phyloP scores from a whole-genome alignment of 2,888 invertebrate species.

The Rhagium mordax region DNA sequence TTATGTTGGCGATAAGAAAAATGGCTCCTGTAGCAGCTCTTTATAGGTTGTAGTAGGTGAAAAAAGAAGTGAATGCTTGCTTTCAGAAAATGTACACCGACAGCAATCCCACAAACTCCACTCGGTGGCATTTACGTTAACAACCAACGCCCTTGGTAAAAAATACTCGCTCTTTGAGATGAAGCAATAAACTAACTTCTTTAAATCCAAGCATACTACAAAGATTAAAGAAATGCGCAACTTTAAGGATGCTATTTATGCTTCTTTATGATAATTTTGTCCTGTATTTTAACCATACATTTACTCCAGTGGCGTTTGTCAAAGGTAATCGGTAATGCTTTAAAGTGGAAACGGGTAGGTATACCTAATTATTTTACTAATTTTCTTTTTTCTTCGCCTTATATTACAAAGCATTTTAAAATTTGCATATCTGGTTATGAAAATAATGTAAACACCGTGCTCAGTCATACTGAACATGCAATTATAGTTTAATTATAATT shows the following conservation, averaged over 20 bases:
- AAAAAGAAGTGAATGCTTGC: slow-evolving; percentile 57
- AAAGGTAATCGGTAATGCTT: neutral
- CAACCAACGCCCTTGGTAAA: slow-evolving; percentile 44
- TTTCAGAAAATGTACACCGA: slow-evolving; percentile 53
- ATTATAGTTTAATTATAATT: too few relatives aligned
- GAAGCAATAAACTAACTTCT: slow-evolving; percentile 53
- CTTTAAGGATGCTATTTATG: slow-evolving; percentile 39
- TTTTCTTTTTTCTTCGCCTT: too few relatives aligned
- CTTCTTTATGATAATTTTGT: slow-evolving; percentile 34
- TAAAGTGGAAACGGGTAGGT: too few relatives aligned
- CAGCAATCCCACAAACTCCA: slow-evolving; percentile 51
- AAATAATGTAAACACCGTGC: too few relatives aligned
- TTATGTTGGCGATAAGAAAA: slow-evolving; percentile 55
- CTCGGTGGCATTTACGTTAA: slow-evolving; percentile 51
- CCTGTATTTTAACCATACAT: neutral
- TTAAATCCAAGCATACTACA: slow-evolving; percentile 39
- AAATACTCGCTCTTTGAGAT: slow-evolving; percentile 46
- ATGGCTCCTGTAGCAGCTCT: slow-evolving; percentile 55
- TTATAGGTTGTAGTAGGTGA: slow-evolving; percentile 56
- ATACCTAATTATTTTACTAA: too few relatives aligned
- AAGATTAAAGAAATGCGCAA: slow-evolving; percentile 35
- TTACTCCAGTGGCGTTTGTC: neutral
- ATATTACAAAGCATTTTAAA: neutral
- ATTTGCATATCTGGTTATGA: neutral
- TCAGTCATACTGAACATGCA: too few relatives aligned